A percentile compares a stretch with the other conserved stretches of the same genome.
phyloP scores from a whole-genome alignment of 2,888 invertebrate genomes.

The Philopedon plagiatum region DNA sequence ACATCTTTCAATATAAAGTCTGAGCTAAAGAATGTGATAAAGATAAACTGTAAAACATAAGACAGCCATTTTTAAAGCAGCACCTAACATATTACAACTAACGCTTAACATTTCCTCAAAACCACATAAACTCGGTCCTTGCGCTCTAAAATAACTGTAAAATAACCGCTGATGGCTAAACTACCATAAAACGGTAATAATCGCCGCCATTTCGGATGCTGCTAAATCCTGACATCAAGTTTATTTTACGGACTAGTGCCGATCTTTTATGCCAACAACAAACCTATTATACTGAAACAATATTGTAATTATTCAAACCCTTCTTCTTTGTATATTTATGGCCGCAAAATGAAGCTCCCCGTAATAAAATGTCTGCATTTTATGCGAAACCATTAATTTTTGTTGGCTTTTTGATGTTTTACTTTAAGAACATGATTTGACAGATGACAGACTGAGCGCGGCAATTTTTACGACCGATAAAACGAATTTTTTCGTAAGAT shows the following conservation, averaged over 20 bases:
- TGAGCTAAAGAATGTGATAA: too few relatives aligned
- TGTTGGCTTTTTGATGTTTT: constrained; percentile 47
- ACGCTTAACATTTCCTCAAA: constrained; percentile 28
- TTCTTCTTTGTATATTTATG: constrained; percentile 52
- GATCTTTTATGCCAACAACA: constrained; percentile 54
- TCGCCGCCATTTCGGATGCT: constrained; percentile 50
- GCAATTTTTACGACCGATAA: constrained; percentile 3
- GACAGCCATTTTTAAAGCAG: neutral
- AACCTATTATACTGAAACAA: constrained; percentile 54
- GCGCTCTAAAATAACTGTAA: constrained; percentile 50
- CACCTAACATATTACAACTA: constrained; percentile 16
- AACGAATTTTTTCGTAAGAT: neutral
- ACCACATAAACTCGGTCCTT: constrained; percentile 35
- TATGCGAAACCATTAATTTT: constrained; percentile 51
- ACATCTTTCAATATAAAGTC: too few relatives aligned
- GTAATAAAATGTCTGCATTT: constrained; percentile 47
- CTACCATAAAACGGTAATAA: constrained; percentile 53
- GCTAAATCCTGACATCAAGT: constrained; percentile 51
- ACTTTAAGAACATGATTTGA: constrained; percentile 43
- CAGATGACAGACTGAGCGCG: constrained; percentile 14
- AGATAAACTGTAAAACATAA: too few relatives aligned
- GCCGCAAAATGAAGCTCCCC: constrained; percentile 46
- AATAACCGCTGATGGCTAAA: constrained; percentile 53
- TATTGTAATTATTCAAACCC: constrained; percentile 54
- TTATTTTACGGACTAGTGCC: constrained; percentile 54